Conservation (phyloP, 2,113 vertebrate genomes). For the Oxyruncus cristatus region DNA sequence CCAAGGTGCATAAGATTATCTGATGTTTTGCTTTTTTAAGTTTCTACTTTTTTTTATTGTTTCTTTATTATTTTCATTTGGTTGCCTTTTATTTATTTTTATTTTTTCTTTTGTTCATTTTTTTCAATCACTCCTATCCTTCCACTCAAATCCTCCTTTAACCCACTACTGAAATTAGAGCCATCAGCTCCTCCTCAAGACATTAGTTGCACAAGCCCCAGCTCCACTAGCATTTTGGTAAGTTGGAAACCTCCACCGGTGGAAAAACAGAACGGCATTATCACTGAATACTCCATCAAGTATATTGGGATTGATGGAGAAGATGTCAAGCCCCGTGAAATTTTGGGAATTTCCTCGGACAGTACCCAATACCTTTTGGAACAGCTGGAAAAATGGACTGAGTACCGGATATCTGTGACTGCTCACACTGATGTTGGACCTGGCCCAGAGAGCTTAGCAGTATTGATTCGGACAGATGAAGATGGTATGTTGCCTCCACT, state of each 20-base stretch:
- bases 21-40: slow-evolving; percentile 73
- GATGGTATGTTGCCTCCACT: slow-evolving; percentile 95
- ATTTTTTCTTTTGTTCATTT: slow-evolving; percentile 82
- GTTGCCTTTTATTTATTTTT: slow-evolving; percentile 82
- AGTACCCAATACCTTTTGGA: slow-evolving; percentile 93
- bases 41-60: slow-evolving; percentile 78
- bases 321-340: slow-evolving; percentile 81
- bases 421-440: slow-evolving; percentile 95
- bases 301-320: slow-evolving; percentile 87
- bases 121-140: slow-evolving; percentile 80
- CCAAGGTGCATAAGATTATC: slow-evolving; percentile 81
- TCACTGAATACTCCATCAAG: slow-evolving; percentile 92
- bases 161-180: slow-evolving; percentile 88
- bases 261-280: slow-evolving; percentile 95
- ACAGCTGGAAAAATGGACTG: slow-evolving; percentile 99
- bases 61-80: slow-evolving; percentile 68
- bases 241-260: slow-evolving; percentile 93
- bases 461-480: slow-evolving; percentile 97
- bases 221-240: slow-evolving; percentile 98
- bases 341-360: slow-evolving; percentile 87
- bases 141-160: slow-evolving; percentile 82
- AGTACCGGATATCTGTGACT: slow-evolving; percentile 91
- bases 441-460: slow-evolving; percentile 91
- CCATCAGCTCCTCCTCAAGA: slow-evolving; percentile 96
- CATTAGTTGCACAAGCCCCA: slow-evolving; percentile 92